phyloP scores from a whole-genome alignment of 1,140 invertebrate species.

The honey bee (Apis mellifera) region Amel_HAv3.1 CM009935.2:6099501-6100000 shows the following conservation, averaged over 20 bases:
- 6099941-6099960: too few species aligned
- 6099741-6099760: slow-evolving; percentile 42
- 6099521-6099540: background rate
- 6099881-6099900: too few species aligned
- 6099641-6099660: slow-evolving; percentile 32
- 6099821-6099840: slow-evolving; percentile 11
- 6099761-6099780: slow-evolving; percentile 42
- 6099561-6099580: background rate
- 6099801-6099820: background rate
- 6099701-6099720: slow-evolving; percentile 67
- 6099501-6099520: background rate
- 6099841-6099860: slow-evolving; percentile 12
- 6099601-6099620: background rate
- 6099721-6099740: slow-evolving; percentile 41
- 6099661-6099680: slow-evolving; percentile 39
- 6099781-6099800: slow-evolving; percentile 5
- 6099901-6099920: too few species aligned
- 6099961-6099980: too few species aligned
- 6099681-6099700: slow-evolving; percentile 52
- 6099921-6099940: too few species aligned
- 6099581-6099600: background rate
- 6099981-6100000: too few species aligned
- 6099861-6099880: too few species aligned
- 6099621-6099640: slow-evolving; percentile 18
- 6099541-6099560: background rate